A percentile compares a stretch with the other conserved stretches of the same genome.
Evolutionary conservation across 2,888 invertebrate genomes (phyloP).

Genomic region (Drosophila multiciliata): DNA sequence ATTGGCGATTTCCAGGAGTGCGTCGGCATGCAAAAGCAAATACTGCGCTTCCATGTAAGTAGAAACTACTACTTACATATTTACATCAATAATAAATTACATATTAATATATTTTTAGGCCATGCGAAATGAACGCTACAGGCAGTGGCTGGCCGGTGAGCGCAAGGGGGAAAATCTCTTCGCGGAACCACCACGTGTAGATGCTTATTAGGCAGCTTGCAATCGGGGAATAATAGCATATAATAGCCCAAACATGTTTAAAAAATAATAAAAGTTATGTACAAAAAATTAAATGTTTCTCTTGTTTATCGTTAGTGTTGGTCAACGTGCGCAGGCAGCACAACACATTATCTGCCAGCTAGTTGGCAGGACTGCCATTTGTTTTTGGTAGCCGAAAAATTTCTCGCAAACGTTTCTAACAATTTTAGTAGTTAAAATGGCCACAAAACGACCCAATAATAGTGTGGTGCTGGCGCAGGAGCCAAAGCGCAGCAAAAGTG

Average conservation of each 20-base stretch:
- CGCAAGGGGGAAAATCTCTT: conserved; percentile 86
- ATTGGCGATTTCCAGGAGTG: conserved; percentile 91
- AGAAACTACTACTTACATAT: not conserved
- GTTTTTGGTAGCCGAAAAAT: conserved; percentile 47
- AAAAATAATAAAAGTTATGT: conserved; percentile 55
- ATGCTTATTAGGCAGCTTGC: conserved; percentile 86
- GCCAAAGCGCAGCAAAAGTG: conserved; percentile 90
- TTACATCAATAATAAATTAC: not conserved
- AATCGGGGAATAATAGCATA: conserved; percentile 47
- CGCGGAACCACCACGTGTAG: conserved; percentile 86
- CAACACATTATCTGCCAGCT: not conserved
- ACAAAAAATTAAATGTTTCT: conserved; percentile 5
- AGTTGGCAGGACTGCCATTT: conserved; percentile 48
- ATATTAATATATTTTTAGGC: conserved; percentile 83
- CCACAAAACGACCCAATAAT: conserved; percentile 80
- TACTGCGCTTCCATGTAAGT: conserved; percentile 86
- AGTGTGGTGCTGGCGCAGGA: conserved; percentile 85
- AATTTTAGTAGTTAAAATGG: conserved; percentile 71
- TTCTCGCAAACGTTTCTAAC: conserved; percentile 17
- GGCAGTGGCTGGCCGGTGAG: conserved; percentile 87
- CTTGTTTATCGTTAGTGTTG: conserved; percentile 15
- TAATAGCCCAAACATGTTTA: conserved; percentile 63
- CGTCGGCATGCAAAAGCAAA: conserved; percentile 87
- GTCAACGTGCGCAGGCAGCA: not conserved
- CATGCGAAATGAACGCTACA: conserved; percentile 88